Percentiles rank a stretch among this genome's conserved stretches.
Evolutionary conservation across 2,888 invertebrate species (phyloP).

Genomic region (Caenorhabditis sp.): DNA sequence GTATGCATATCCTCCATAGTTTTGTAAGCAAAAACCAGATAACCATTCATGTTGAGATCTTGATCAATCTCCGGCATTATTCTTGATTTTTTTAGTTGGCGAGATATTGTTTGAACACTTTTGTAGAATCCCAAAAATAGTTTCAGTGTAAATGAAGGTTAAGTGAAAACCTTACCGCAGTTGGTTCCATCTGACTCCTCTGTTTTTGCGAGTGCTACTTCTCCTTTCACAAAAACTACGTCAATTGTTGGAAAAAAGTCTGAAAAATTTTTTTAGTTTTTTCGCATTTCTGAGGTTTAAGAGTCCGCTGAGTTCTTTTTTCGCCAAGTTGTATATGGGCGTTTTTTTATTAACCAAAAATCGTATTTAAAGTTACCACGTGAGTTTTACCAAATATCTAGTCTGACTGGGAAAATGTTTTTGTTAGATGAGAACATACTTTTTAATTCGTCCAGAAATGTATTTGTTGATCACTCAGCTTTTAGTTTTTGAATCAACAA

Average conservation of each 20-base stretch:
- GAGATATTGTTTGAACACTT: constrained; percentile 44
- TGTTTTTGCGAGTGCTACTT: constrained; percentile 9
- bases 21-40: constrained; percentile 56
- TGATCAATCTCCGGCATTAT: constrained; percentile 6
- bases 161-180: constrained; percentile 17
- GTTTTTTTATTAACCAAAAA: too few species aligned
- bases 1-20: constrained; percentile 63
- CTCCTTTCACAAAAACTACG: constrained; percentile 43
- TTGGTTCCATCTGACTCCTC: constrained; percentile 16
- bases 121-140: constrained; percentile 31
- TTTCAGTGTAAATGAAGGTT: background rate
- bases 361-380: too few species aligned
- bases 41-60: constrained; percentile 31
- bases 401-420: too few species aligned
- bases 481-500: too few species aligned
- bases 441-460: too few species aligned
- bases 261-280: constrained; percentile 6
- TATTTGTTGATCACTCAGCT: too few species aligned
- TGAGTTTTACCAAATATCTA: too few species aligned
- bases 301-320: too few species aligned
- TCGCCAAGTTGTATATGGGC: too few species aligned
- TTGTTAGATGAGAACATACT: too few species aligned
- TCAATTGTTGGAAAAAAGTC: constrained; percentile 47
- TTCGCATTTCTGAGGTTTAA: too few species aligned
- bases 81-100: constrained; percentile 13